A percentile compares a stretch with the other conserved stretches of the same genome.
Evolutionary conservation across 2,888 invertebrate species (phyloP).

Genomic region (Cordylochernes scorpioides): DNA sequence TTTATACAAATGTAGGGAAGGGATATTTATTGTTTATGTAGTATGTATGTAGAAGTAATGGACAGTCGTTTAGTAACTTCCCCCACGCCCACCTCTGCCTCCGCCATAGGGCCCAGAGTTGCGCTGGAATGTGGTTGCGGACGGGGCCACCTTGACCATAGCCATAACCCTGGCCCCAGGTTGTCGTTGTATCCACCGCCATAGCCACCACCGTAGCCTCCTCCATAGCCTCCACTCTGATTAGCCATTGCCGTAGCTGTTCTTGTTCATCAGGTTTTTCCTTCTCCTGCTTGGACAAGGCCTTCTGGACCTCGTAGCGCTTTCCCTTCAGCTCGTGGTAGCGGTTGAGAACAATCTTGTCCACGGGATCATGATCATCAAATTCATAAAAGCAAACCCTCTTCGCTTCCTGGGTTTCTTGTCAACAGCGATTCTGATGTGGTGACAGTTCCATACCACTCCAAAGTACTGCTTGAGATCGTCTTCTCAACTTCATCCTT

Average conservation of each 20-base stretch:
- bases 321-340: constrained; percentile 57
- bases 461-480: constrained; percentile 44
- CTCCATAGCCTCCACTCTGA: constrained; percentile 5
- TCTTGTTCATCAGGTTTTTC: constrained; percentile 26
- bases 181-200: no score
- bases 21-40: no score
- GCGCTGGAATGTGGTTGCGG: no score
- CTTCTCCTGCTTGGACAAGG: constrained; percentile 61
- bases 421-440: constrained; percentile 62
- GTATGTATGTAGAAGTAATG: no score
- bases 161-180: no score
- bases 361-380: constrained; percentile 87
- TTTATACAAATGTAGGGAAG: no score
- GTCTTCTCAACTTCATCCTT: constrained; percentile 78
- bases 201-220: constrained; percentile 1
- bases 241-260: constrained; percentile 13
- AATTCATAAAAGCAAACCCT: constrained; percentile 86
- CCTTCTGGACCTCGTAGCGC: constrained; percentile 71
- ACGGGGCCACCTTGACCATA: no score
- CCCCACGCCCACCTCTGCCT: no score
- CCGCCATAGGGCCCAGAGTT: no score
- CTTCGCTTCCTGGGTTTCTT: constrained; percentile 76
- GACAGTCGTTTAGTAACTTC: no score
- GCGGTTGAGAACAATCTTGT: constrained; percentile 54
- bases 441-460: constrained; percentile 47